phyloP scores from a whole-genome alignment of 1,140 invertebrate species.

The Amyelois transitella region DNA sequence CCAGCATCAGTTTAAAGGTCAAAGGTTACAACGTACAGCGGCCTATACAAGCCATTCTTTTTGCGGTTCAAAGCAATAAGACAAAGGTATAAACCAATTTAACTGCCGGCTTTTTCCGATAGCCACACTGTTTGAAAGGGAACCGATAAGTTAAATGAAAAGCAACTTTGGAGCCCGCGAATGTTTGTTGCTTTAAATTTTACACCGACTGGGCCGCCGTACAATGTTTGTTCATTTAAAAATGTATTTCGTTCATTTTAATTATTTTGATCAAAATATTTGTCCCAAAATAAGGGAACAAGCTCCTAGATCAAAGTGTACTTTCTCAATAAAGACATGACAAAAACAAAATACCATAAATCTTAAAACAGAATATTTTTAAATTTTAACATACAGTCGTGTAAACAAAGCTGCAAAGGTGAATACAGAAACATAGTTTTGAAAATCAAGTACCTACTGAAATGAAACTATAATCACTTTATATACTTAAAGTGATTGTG shows the following conservation, averaged over 20 bases:
- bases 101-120: slow-evolving; percentile 21
- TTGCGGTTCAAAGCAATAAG: slow-evolving; percentile 14
- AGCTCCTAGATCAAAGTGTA: too few relatives aligned
- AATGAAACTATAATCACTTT: too few relatives aligned
- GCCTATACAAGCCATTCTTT: neutral
- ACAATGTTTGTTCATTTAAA: neutral
- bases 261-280: too few relatives aligned
- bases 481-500: too few relatives aligned
- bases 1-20: neutral
- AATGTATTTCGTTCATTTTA: neutral
- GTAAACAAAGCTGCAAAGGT: too few relatives aligned
- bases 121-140: slow-evolving; percentile 24
- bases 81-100: slow-evolving; percentile 39
- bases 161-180: slow-evolving; percentile 44
- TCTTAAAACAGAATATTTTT: too few relatives aligned
- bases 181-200: slow-evolving; percentile 3
- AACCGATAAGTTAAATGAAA: slow-evolving; percentile 41
- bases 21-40: neutral
- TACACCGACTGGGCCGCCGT: neutral
- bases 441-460: too few relatives aligned
- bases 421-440: too few relatives aligned
- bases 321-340: too few relatives aligned
- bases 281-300: too few relatives aligned
- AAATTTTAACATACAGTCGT: too few relatives aligned
- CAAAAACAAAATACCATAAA: too few relatives aligned